Conservation (phyloP, 1,140 invertebrate genomes). For the Drosophila kohkoa region DNA sequence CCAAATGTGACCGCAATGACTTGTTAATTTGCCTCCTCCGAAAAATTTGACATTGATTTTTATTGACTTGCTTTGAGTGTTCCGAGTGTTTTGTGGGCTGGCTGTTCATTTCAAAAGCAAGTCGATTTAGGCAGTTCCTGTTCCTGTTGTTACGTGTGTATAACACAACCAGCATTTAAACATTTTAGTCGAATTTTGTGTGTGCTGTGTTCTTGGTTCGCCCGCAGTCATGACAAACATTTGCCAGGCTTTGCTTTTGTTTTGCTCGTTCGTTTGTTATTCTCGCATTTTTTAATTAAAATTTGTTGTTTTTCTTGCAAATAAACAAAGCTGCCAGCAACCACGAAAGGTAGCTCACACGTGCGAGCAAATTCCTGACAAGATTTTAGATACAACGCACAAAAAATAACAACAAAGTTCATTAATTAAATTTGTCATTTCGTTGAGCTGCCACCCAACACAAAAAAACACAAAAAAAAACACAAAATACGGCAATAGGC, state of each 20-base stretch:
- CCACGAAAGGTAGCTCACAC: constrained; percentile 34
- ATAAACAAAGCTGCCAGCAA: constrained; percentile 38
- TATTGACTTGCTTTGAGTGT: constrained; percentile 40
- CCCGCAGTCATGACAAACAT: constrained; percentile 35
- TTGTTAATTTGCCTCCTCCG: constrained; percentile 56
- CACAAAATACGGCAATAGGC: neutral
- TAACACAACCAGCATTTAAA: constrained; percentile 7
- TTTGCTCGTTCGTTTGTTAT: constrained; percentile 33
- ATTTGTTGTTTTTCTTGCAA: constrained; percentile 25
- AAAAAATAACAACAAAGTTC: constrained; percentile 22
- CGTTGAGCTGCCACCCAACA: neutral
- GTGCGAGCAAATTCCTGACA: constrained; percentile 26
- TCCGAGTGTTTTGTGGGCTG: neutral
- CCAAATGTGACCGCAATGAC: constrained; percentile 49
- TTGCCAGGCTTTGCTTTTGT: constrained; percentile 22
- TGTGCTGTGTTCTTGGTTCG: constrained; percentile 6
- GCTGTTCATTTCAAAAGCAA: neutral
- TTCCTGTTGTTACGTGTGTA: neutral
- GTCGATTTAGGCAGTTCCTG: neutral
- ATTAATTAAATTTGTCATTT: constrained; percentile 52
- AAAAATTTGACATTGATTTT: constrained; percentile 50
- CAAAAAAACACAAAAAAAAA: no score
- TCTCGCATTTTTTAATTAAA: constrained; percentile 54
- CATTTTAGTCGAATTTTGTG: neutral
- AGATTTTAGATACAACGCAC: constrained; percentile 29